A percentile compares a stretch with the other conserved stretches of the same genome.
phyloP scores from a whole-genome alignment of 1,140 invertebrate species.

The Psilanteris sp. region DNA sequence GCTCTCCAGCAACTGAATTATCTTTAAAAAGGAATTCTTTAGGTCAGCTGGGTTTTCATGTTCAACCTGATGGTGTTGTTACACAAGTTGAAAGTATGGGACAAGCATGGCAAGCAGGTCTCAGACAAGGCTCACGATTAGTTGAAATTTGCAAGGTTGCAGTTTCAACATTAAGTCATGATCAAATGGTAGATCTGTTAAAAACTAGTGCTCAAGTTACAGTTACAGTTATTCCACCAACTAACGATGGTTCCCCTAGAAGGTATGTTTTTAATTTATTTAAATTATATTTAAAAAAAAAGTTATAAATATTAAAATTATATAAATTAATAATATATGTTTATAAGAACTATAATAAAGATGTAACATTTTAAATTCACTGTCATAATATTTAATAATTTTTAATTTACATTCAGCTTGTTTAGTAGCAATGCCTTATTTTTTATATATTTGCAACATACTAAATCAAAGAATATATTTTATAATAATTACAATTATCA shows the following conservation, averaged over 20 bases:
- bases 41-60: constrained; percentile 96
- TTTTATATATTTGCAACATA: too few species aligned
- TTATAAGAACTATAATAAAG: too few species aligned
- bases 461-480: too few species aligned
- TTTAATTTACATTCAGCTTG: too few species aligned
- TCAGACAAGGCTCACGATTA: constrained; percentile 92
- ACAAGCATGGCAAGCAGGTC: constrained; percentile 92
- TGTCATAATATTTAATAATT: too few species aligned
- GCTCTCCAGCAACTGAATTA: constrained; percentile 87
- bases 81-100: constrained; percentile 95
- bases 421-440: too few species aligned
- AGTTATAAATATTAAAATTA: too few species aligned
- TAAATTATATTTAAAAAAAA: too few species aligned
- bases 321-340: too few species aligned
- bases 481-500: too few species aligned
- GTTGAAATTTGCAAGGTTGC: constrained; percentile 96
- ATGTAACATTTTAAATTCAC: too few species aligned
- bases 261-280: constrained; percentile 73
- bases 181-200: constrained; percentile 95
- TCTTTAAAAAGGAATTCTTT: constrained; percentile 88
- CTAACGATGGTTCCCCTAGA: constrained; percentile 84
- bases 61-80: constrained; percentile 96
- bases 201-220: constrained; percentile 93
- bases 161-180: constrained; percentile 93
- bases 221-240: constrained; percentile 90